Percentiles rank a stretch among this genome's conserved stretches.
These are phyloP conservation scores for Periplaneta americana DNA, from an alignment of 1,140 invertebrate species.

Conservation along the genomic window DNA sequence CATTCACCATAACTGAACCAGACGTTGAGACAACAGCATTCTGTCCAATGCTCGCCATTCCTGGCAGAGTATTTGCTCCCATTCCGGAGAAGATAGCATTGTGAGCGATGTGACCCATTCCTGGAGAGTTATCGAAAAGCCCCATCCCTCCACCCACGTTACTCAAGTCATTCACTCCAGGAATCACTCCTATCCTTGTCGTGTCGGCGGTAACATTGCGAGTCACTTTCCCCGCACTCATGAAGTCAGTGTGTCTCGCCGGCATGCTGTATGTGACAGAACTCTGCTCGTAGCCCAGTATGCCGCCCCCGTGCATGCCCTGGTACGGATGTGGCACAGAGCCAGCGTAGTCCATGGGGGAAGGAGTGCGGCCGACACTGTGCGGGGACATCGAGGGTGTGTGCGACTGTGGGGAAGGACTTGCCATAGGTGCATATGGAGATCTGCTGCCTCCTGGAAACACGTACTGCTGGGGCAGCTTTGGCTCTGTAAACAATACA, in stretches of 20 bases:
- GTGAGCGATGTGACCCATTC: slow-evolving; percentile 3
- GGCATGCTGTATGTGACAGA: neutral
- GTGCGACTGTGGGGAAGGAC: neutral
- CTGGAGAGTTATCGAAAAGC: neutral
- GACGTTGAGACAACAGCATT: slow-evolving; percentile 30
- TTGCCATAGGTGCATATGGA: slow-evolving; percentile 19
- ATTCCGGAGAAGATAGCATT: slow-evolving; percentile 10
- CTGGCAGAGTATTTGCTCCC: slow-evolving; percentile 2
- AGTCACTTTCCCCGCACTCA: slow-evolving; percentile 23
- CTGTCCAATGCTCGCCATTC: slow-evolving; percentile 7
- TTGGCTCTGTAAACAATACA: slow-evolving; percentile 18
- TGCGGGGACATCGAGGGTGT: slow-evolving; percentile 6
- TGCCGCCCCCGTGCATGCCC: neutral
- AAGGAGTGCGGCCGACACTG: slow-evolving; percentile 16
- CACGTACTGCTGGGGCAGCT: slow-evolving; percentile 15
- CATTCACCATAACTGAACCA: too few relatives aligned
- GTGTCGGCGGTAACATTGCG: slow-evolving; percentile 26
- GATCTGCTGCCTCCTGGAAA: slow-evolving; percentile 24
- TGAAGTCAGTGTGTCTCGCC: slow-evolving; percentile 26
- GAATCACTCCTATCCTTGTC: neutral
- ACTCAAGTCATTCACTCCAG: neutral
- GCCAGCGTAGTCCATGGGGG: slow-evolving; percentile 9
- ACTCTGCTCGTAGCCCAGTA: neutral
- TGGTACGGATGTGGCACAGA: slow-evolving; percentile 22
- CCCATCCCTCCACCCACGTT: neutral